Base-by-base conservation (phyloP, 2,113 vertebrate genomes). In the Silurus meridionalis region DNA sequence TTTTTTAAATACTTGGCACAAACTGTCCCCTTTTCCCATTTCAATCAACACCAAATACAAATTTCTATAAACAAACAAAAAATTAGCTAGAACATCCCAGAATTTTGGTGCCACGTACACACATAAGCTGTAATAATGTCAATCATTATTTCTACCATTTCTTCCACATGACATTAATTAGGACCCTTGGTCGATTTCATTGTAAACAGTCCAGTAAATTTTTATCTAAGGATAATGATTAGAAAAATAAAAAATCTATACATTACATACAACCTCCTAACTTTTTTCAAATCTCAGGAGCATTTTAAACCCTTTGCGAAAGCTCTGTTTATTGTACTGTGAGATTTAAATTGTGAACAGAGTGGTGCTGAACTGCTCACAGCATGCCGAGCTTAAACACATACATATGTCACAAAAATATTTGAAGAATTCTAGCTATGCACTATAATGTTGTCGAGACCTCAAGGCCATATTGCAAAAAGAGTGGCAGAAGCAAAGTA, bases 391-490 rank as follows among this genome's bases (percentile, higher is more conserved):
- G 8, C 13, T 37, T 71, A 71, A 46, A 58, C 25, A 46, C 25
- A 11, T 46, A 55, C 67, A 23, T 14, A 82, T 25, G 53, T 23
- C 72, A 23, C 9, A 52, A 52, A 75, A 52, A 75, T 75, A 52
- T 66, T n/a, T 82, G 6, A 46, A 52, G 23, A 17, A 25, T n/a
- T 50, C 28, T 58, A 57, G 5, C 28, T 79, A 25, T 60, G 15
- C 46, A 53, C 23, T 50, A 72, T 25, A 80, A 77, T 25, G 61
- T 15, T 78, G 71, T 83, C 61, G 23, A 53, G 23, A 50, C 53
- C 75, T 23, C 69, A 63, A 85, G 87, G 82, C 37, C 48, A 6
- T 74, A 66, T 50, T 69, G 55, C 66, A 90, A 63, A 87, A 87
- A 80, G 83, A 28, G 67, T 83, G 79, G 80, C 83, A 87, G 67